These are phyloP conservation scores for Anarhynchus alexandrinus DNA, from an alignment of 2,113 vertebrate genomes.

Conservation along the genomic window DNA sequence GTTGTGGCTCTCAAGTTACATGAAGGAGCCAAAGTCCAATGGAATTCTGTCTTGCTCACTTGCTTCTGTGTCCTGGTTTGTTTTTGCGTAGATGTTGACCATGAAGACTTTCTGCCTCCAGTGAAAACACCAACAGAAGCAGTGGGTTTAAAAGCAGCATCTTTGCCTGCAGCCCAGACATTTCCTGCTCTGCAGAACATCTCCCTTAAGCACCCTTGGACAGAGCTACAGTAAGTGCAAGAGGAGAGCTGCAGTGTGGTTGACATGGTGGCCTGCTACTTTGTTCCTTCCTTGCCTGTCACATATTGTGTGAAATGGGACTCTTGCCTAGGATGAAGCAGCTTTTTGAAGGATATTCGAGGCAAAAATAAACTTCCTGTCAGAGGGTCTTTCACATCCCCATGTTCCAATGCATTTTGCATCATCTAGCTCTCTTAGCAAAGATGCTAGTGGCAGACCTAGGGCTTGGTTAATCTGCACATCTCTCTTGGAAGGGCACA, in stretches of 20 bases:
- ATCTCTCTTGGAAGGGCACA: not conserved
- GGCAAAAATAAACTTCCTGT: not conserved
- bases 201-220: slow-evolving; percentile 94
- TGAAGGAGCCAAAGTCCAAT: not conserved
- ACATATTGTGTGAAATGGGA: not conserved
- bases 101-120: slow-evolving; percentile 81
- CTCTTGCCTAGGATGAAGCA: not conserved
- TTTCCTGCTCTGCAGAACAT: slow-evolving; percentile 79
- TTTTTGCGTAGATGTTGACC: slow-evolving; percentile 25
- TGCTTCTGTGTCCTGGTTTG: not conserved
- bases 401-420: not conserved
- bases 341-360: not conserved
- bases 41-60: not conserved
- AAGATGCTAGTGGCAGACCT: not conserved
- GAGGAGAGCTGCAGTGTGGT: accelerated
- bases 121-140: slow-evolving; percentile 84
- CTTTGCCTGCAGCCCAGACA: slow-evolving; percentile 64
- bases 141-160: slow-evolving; percentile 83
- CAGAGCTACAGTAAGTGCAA: slow-evolving; percentile 90
- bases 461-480: not conserved
- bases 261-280: not conserved
- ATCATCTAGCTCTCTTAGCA: not conserved
- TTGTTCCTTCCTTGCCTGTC: not conserved
- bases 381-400: not conserved
- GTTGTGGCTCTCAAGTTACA: not conserved